Conservation (phyloP, 1,140 invertebrate genomes). For the Drosophila ogumai region DNA sequence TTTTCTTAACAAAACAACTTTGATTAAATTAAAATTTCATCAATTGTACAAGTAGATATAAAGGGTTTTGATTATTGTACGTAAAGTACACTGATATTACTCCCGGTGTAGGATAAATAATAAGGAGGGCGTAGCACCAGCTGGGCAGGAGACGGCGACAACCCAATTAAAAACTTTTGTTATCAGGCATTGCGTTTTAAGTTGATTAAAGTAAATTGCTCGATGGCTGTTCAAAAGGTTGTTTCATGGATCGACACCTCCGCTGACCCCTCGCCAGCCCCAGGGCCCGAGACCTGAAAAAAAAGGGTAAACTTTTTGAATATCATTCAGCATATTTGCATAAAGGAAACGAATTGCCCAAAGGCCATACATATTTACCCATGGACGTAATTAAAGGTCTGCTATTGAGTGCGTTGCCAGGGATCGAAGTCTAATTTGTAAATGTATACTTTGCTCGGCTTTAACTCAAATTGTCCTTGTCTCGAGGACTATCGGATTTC, state of each 20-base stretch:
- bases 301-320: slow-evolving; percentile 54
- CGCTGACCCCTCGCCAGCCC: slow-evolving; percentile 9
- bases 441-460: slow-evolving; percentile 52
- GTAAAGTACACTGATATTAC: not conserved
- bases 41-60: not conserved
- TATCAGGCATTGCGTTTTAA: slow-evolving; percentile 62
- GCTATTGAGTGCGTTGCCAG: slow-evolving; percentile 9
- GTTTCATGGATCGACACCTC: slow-evolving; percentile 48
- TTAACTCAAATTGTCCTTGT: slow-evolving; percentile 8
- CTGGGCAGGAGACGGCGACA: slow-evolving; percentile 36
- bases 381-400: slow-evolving; percentile 30
- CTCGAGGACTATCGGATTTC: slow-evolving; percentile 31
- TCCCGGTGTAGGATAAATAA: slow-evolving; percentile 13
- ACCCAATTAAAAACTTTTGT: slow-evolving; percentile 81
- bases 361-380: slow-evolving; percentile 7
- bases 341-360: slow-evolving; percentile 31
- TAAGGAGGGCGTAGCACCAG: slow-evolving; percentile 9
- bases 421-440: slow-evolving; percentile 57
- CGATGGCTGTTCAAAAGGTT: slow-evolving; percentile 45
- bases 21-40: not conserved
- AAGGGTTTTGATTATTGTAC: too few species aligned
- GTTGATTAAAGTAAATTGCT: slow-evolving; percentile 69
- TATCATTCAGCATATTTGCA: slow-evolving; percentile 57
- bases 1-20: not conserved
- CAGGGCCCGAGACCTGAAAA: not conserved